Conservation (phyloP, 2,888 invertebrate genomes). For the Metalampra italica region DNA sequence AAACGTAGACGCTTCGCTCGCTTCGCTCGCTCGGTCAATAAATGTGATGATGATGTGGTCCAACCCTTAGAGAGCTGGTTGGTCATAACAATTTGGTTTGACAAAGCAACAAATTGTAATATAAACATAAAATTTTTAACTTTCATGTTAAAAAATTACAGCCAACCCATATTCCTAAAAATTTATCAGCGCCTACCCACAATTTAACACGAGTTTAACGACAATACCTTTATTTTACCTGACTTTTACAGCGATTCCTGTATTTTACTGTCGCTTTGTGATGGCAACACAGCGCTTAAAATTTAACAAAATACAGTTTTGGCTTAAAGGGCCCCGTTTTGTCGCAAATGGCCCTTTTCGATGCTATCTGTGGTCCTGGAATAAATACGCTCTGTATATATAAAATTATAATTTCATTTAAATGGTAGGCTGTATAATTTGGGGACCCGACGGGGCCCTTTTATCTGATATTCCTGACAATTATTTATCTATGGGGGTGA, state of each 20-base stretch:
- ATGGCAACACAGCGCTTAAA: slow-evolving; percentile 1
- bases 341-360: slow-evolving; percentile 5
- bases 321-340: background rate
- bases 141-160: background rate
- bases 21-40: too few relatives aligned
- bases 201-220: slow-evolving; percentile 7
- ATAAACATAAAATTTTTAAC: background rate
- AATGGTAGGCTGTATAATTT: slow-evolving; percentile 33
- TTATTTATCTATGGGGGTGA: background rate
- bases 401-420: slow-evolving; percentile 50
- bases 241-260: slow-evolving; percentile 7
- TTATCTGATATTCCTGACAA: slow-evolving; percentile 21
- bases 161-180: too few relatives aligned
- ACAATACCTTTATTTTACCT: slow-evolving; percentile 7
- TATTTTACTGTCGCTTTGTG: background rate
- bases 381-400: slow-evolving; percentile 34
- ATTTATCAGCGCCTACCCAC: slow-evolving; percentile 6
- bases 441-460: slow-evolving; percentile 26
- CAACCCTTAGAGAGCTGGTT: too few relatives aligned
- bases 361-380: slow-evolving; percentile 30
- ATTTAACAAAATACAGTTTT: slow-evolving; percentile 6
- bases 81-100: background rate
- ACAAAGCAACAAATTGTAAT: background rate
- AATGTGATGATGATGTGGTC: too few relatives aligned
- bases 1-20: too few relatives aligned